Evolutionary conservation across 35 echinoderm and acorn worm species (phyloP), one percentile per base, ranked within the genome.

Genomic region (Apostichopus parvimensis): DNA sequence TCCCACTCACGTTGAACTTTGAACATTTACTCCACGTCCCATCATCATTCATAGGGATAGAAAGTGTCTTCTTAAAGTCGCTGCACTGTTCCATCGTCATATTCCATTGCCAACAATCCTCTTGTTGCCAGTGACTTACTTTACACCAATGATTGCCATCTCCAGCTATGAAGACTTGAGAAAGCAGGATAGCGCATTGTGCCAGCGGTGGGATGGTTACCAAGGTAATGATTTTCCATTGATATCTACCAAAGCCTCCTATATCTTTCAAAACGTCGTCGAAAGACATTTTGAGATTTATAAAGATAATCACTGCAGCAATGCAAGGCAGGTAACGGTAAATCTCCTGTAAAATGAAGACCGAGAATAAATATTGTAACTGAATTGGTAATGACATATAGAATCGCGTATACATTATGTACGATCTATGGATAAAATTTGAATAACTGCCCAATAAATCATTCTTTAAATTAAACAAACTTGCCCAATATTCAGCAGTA

Each of bases 81-180:
- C 20, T 54, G 68, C 86, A 88, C 15, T 88, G 61, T 34, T 5
- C 68, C 4, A 25, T 15, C 21, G 86, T 88, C 22, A 88, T 53
- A 23, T 88, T 72, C 86, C 86, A 88, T 28, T 88, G 21, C 2
- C 17, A 14, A 64, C 86, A 88, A 64, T 88, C 86, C n/a, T 88
- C 61, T 1, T 25, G 22, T 72, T 72, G 5, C 86, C 86, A 88
- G 25, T 68, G 22, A 2, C 22, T 66, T 17, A 72, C 68, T 6
- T 64, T 58, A 72, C 86, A 88, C 86, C 86, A 88, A 21, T 88
- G 86, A 23, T 88, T 57, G 60, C 86, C 64, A 8, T 72, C 64
- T 72, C 86, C 86, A 14, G 86, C 86, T 52, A 88, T 68, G 12
- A 72, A 88, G 18, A 88, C 86, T 72, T 88, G 86, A 66, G 64